Conservation (phyloP, 2,888 invertebrate species). For the Anodontia alba region DNA sequence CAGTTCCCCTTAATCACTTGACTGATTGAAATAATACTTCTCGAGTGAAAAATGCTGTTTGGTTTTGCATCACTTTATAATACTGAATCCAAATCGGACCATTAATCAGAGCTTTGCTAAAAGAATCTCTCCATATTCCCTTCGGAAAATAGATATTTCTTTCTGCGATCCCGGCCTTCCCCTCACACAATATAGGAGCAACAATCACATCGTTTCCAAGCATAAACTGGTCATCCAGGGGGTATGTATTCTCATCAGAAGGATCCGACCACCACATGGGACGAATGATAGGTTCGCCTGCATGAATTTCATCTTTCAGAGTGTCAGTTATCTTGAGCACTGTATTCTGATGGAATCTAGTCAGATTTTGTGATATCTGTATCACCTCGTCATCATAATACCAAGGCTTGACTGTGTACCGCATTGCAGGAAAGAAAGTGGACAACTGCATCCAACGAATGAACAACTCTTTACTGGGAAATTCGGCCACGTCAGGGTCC, state of each 20-base stretch:
- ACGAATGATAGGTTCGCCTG: slow-evolving; percentile 87
- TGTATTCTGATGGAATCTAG: slow-evolving; percentile 44
- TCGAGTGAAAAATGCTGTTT: not conserved
- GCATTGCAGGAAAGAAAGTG: slow-evolving; percentile 95
- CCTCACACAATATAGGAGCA: slow-evolving; percentile 76
- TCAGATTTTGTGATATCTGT: slow-evolving; percentile 50
- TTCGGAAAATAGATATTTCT: slow-evolving; percentile 76
- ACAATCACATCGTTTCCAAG: slow-evolving; percentile 74
- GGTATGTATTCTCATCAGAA: slow-evolving; percentile 58
- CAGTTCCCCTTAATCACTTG: no score
- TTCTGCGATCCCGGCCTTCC: slow-evolving; percentile 45
- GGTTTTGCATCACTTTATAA: slow-evolving; percentile 43
- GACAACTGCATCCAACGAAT: slow-evolving; percentile 94
- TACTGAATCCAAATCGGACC: slow-evolving; percentile 63
- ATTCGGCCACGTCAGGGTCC: slow-evolving; percentile 81
- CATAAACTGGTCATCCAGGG: slow-evolving; percentile 76
- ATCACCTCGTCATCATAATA: slow-evolving; percentile 90
- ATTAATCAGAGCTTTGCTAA: slow-evolving; percentile 51
- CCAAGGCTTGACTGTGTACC: slow-evolving; percentile 94
- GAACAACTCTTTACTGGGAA: slow-evolving; percentile 85
- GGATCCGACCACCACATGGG: slow-evolving; percentile 79
- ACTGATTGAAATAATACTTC: slow-evolving; percentile 28
- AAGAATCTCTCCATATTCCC: slow-evolving; percentile 91
- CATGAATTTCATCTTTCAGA: slow-evolving; percentile 87
- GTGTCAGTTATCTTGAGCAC: slow-evolving; percentile 91